Percentiles rank a stretch among this genome's conserved stretches.
These are phyloP conservation scores for Bettongia penicillata DNA, from an alignment of 2,113 vertebrate species.

Conservation along the genomic window DNA sequence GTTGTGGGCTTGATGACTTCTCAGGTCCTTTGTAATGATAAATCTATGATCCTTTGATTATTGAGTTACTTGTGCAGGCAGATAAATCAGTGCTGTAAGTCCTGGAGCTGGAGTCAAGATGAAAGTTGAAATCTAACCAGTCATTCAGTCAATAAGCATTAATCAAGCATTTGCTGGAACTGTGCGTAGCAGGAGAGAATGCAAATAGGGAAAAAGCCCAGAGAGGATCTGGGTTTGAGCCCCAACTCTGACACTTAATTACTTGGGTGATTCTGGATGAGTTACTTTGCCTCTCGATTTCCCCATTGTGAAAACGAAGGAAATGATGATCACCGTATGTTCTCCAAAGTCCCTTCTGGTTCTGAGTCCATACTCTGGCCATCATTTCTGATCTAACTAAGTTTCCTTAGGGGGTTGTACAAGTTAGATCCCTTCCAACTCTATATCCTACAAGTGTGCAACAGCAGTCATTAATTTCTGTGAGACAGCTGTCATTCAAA, in stretches of 20 bases:
- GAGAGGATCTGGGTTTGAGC: background rate
- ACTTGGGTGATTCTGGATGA: background rate
- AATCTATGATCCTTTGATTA: background rate
- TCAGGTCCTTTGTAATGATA: background rate
- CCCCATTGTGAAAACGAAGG: background rate
- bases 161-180: background rate
- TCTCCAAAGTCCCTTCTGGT: background rate
- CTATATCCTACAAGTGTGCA: background rate
- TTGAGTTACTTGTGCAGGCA: background rate
- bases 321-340: background rate
- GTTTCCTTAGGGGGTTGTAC: background rate
- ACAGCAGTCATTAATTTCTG: constrained; percentile 42
- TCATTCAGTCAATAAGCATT: background rate
- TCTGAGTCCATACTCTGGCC: background rate
- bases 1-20: background rate
- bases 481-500: constrained; percentile 43
- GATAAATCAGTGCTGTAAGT: background rate
- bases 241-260: background rate
- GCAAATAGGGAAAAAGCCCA: background rate
- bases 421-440: background rate
- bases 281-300: background rate
- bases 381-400: background rate
- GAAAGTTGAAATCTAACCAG: background rate
- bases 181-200: background rate
- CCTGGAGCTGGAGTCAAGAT: background rate